Conservation (phyloP, 2,888 invertebrate species). For the Xestobium rufovillosum region DNA sequence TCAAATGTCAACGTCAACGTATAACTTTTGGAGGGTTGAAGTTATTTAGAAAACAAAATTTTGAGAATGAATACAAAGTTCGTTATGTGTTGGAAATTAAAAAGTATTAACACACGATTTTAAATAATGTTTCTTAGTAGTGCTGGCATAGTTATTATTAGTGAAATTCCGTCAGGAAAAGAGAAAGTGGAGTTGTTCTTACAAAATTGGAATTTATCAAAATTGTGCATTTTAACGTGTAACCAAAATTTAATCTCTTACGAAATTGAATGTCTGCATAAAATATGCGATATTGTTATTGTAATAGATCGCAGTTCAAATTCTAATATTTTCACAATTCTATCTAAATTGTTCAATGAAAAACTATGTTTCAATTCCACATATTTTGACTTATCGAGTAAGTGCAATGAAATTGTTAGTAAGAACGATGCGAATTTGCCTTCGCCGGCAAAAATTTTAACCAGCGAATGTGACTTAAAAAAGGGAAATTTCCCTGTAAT, state of each 20-base stretch:
- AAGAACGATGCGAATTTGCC: conserved; percentile 21
- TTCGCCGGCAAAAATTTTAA: conserved; percentile 23
- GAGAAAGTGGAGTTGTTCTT: conserved; percentile 14
- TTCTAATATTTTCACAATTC: conserved; percentile 21
- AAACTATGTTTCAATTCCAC: conserved; percentile 18
- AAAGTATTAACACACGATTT: no score
- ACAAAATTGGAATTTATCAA: neutral
- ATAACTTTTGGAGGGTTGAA: no score
- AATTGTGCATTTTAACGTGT: neutral
- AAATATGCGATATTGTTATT: conserved; percentile 30
- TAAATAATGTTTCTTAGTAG: conserved; percentile 15
- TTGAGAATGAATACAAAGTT: no score
- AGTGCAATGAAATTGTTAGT: conserved; percentile 15
- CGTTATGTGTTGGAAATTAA: no score
- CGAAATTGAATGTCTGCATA: conserved; percentile 23
- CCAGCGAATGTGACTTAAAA: conserved; percentile 8
- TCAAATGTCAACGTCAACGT: no score
- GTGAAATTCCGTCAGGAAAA: conserved; percentile 13
- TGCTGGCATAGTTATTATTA: conserved; percentile 14
- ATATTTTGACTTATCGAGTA: conserved; percentile 16
- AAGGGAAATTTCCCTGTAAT: conserved; percentile 18
- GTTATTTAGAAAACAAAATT: no score
- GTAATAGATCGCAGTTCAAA: conserved; percentile 23
- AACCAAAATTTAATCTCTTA: conserved; percentile 15
- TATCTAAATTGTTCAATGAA: conserved; percentile 26